Evolutionary conservation across 2,113 vertebrate species (phyloP).

Genomic region (Suricata suricatta): DNA sequence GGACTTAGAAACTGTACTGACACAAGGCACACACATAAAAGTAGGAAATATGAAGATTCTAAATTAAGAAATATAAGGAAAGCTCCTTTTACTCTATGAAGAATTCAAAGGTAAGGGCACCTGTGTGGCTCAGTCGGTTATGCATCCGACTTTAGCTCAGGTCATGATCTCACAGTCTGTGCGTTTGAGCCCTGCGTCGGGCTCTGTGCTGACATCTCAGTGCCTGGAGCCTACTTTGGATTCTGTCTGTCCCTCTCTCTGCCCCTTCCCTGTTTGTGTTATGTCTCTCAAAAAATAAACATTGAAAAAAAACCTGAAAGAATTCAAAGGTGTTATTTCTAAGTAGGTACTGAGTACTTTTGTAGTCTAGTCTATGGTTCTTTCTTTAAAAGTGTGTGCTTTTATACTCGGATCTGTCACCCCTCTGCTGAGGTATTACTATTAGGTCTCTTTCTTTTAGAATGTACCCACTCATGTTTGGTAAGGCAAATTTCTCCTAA

Average conservation of each 20-base stretch:
- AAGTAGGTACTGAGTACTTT: background rate
- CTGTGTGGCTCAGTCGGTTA: too few species aligned
- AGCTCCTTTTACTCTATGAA: background rate
- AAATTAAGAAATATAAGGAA: conserved; percentile 40
- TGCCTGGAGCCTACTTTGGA: too few species aligned
- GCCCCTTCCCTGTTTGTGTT: too few species aligned
- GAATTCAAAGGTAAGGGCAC: background rate
- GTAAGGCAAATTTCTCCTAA: background rate
- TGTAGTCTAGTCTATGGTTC: background rate
- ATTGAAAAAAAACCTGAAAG: background rate
- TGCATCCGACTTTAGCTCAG: too few species aligned
- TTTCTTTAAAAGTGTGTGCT: background rate
- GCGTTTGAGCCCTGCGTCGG: too few species aligned
- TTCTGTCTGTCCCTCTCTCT: too few species aligned
- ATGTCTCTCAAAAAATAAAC: too few species aligned
- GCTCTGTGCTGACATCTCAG: too few species aligned
- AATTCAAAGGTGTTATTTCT: background rate
- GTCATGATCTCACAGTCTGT: too few species aligned
- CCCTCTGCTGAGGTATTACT: background rate
- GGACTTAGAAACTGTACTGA: background rate
- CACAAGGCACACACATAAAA: background rate
- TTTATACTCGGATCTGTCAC: background rate
- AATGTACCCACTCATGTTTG: background rate
- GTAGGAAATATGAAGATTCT: conserved; percentile 21
- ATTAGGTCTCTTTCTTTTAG: conserved; percentile 29